A percentile compares a stretch with the other conserved stretches of the same genome.
Conservation (phyloP, 1,140 invertebrate species). For the Eriosoma lanigerum region DNA sequence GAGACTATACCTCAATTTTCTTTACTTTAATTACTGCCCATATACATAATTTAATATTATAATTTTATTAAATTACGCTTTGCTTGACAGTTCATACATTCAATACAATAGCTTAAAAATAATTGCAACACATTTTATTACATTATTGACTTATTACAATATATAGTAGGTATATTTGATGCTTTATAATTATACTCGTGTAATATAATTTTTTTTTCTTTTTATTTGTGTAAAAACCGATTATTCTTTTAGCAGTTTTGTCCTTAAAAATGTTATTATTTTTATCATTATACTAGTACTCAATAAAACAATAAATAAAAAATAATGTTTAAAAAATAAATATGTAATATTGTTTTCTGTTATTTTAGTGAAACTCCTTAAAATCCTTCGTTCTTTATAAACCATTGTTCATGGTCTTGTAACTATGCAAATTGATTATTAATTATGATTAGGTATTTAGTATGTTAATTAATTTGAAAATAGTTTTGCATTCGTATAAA, state of each 20-base stretch:
- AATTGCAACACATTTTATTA: conserved; percentile 40
- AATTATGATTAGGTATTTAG: neutral
- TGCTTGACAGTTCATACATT: conserved; percentile 30
- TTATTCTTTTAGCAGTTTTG: conserved; percentile 38
- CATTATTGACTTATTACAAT: conserved; percentile 28
- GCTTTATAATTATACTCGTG: conserved; percentile 36
- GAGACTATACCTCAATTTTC: conserved; percentile 47
- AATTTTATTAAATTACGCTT: conserved; percentile 39
- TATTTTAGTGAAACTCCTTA: neutral
- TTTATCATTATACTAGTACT: conserved; percentile 46
- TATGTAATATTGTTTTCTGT: conserved; percentile 16
- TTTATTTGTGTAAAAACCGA: conserved; percentile 40
- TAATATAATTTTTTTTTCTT: conserved; percentile 39
- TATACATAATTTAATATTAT: conserved; percentile 44
- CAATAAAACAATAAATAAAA: conserved; percentile 44
- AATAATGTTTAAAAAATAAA: conserved; percentile 36
- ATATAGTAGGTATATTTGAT: conserved; percentile 42
- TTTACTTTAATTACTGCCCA: conserved; percentile 48
- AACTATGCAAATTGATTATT: neutral
- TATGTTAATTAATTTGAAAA: neutral
- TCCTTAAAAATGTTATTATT: conserved; percentile 47
- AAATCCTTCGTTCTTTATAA: neutral
- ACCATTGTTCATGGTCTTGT: neutral
- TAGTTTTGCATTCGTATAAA: neutral
- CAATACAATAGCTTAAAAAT: conserved; percentile 45